Evolutionary conservation across 2,888 invertebrate genomes (phyloP).

Genomic region (Seira musarum): DNA sequence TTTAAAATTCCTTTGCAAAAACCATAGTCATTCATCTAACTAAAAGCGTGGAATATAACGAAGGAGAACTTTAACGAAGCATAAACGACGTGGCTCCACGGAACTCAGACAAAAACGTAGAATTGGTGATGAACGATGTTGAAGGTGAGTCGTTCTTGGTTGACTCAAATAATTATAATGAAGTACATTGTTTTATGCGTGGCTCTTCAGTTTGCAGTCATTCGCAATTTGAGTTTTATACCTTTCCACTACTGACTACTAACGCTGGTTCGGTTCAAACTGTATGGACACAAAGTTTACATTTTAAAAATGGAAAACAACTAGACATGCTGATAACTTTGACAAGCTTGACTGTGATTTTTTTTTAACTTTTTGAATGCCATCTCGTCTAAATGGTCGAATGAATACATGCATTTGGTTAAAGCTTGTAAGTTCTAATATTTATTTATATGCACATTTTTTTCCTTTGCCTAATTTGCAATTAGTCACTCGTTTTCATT

Average conservation of each 20-base stretch:
- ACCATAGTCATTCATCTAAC: conserved; percentile 6
- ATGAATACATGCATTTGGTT: too few relatives aligned
- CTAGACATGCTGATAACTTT: not conserved
- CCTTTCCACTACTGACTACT: not conserved
- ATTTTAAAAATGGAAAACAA: not conserved
- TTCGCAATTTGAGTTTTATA: not conserved
- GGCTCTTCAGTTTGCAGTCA: not conserved
- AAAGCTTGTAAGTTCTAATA: not conserved
- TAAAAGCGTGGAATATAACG: not conserved
- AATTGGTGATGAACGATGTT: conserved; percentile 15
- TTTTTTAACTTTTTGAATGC: not conserved
- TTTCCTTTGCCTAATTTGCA: not conserved
- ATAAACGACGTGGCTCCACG: too few relatives aligned
- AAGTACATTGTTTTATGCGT: conserved; percentile 14
- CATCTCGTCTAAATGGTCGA: too few relatives aligned
- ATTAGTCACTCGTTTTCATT: conserved; percentile 30
- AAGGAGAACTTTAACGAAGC: too few relatives aligned
- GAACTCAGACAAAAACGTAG: too few relatives aligned
- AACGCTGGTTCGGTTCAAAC: not conserved
- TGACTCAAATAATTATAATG: conserved; percentile 46
- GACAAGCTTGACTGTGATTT: not conserved
- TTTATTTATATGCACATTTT: conserved; percentile 1
- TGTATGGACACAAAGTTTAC: not conserved
- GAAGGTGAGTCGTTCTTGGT: conserved; percentile 35
- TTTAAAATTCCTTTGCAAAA: too few relatives aligned